phyloP scores from a whole-genome alignment of 2,113 vertebrate species.

The Rostratula benghalensis region DNA sequence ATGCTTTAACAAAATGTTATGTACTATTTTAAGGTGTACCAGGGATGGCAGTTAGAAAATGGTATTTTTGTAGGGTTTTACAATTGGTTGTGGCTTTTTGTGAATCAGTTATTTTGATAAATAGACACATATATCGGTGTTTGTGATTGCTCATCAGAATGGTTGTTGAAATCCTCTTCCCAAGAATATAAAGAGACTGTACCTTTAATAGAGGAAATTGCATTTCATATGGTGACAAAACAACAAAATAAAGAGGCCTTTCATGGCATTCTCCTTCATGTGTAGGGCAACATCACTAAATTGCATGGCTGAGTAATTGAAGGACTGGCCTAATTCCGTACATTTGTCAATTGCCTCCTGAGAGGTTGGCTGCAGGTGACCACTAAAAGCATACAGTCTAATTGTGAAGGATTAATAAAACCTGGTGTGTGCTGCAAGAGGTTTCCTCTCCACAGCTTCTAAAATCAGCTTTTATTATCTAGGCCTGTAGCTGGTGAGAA shows the following conservation, averaged over 20 bases:
- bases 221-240: not conserved
- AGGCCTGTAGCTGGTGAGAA: not conserved
- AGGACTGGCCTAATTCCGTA: not conserved
- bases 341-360: not conserved
- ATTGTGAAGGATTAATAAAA: not conserved
- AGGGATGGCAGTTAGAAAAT: not conserved
- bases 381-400: not conserved
- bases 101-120: not conserved
- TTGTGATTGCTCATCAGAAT: not conserved
- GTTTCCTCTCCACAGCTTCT: not conserved
- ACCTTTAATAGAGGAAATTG: not conserved
- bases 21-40: not conserved
- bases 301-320: not conserved
- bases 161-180: not conserved
- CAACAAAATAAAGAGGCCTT: not conserved
- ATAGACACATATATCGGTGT: not conserved
- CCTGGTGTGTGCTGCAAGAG: not conserved
- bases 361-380: not conserved
- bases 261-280: not conserved
- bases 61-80: not conserved
- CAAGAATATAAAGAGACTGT: not conserved
- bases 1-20: not conserved
- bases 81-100: not conserved
- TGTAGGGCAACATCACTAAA: not conserved
- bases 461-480: not conserved